Conservation (phyloP, 2,888 invertebrate species). For the Scaptomyza reducta region DNA sequence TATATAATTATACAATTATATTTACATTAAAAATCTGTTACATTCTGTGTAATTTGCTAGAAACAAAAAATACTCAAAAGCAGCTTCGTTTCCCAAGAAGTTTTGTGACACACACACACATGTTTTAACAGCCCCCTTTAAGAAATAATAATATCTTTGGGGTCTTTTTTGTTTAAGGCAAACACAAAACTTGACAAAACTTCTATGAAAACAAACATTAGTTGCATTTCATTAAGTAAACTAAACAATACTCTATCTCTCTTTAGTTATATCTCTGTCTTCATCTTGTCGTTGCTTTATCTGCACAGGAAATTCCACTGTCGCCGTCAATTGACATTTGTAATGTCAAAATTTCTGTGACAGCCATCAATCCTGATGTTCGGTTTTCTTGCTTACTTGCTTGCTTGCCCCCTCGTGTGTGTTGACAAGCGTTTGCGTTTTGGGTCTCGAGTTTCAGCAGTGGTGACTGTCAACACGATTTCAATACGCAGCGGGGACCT, state of each 20-base stretch:
- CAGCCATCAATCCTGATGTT: constrained; percentile 71
- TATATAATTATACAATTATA: constrained; percentile 79
- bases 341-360: constrained; percentile 75
- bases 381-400: constrained; percentile 11
- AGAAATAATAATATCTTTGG: constrained; percentile 15
- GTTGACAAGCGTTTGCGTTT: constrained; percentile 63
- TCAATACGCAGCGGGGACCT: constrained; percentile 58
- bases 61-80: constrained; percentile 26
- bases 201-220: constrained; percentile 69
- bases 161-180: constrained; percentile 33
- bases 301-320: constrained; percentile 50
- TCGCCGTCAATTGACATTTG: constrained; percentile 69
- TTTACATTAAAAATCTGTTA: constrained; percentile 78
- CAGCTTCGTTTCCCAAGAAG: constrained; percentile 46
- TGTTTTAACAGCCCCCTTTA: constrained; percentile 44
- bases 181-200: constrained; percentile 76
- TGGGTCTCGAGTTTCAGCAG: constrained; percentile 43
- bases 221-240: constrained; percentile 50
- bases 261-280: constrained; percentile 1
- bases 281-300: constrained; percentile 6
- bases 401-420: constrained; percentile 39
- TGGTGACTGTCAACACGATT: constrained; percentile 40
- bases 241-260: constrained; percentile 24
- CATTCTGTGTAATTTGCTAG: constrained; percentile 62
- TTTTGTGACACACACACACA: constrained; percentile 33